A percentile compares a stretch with the other conserved stretches of the same genome.
Conservation (phyloP, 1,140 invertebrate genomes). For the Nasonia longicornis region DNA sequence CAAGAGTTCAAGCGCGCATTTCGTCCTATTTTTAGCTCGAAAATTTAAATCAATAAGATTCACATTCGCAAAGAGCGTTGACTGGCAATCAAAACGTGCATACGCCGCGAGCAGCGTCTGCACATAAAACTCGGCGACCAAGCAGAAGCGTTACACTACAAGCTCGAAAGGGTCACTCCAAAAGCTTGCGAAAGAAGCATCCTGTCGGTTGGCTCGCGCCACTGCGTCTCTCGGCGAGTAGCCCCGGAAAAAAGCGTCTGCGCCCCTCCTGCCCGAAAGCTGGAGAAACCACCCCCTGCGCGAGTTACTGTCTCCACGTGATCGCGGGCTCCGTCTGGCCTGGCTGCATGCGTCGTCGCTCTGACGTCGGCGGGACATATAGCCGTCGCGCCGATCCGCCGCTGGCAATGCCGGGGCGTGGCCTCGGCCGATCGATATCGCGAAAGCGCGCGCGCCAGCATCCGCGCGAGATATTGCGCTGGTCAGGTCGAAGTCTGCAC, state of each 20-base stretch:
- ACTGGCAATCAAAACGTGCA: too few relatives aligned
- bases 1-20: too few relatives aligned
- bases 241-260: conserved; percentile 1
- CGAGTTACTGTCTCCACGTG: background rate
- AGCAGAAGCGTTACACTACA: too few relatives aligned
- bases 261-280: background rate
- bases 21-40: too few relatives aligned
- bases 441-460: background rate
- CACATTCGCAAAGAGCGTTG: too few relatives aligned
- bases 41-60: too few relatives aligned
- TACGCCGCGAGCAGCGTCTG: too few relatives aligned
- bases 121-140: too few relatives aligned
- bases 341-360: conserved; percentile 1
- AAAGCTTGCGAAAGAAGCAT: background rate
- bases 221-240: background rate
- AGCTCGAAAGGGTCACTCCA: too few relatives aligned
- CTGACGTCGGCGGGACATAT: background rate
- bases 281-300: background rate
- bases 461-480: background rate
- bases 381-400: background rate
- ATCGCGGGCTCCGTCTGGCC: conserved; percentile 32
- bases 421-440: conserved; percentile 34
- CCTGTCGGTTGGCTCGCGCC: background rate
- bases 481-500: background rate
- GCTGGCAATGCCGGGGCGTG: conserved; percentile 29